These are phyloP conservation scores for Noctilio leporinus DNA, from an alignment of 2,113 vertebrate genomes.

Conservation along the genomic window DNA sequence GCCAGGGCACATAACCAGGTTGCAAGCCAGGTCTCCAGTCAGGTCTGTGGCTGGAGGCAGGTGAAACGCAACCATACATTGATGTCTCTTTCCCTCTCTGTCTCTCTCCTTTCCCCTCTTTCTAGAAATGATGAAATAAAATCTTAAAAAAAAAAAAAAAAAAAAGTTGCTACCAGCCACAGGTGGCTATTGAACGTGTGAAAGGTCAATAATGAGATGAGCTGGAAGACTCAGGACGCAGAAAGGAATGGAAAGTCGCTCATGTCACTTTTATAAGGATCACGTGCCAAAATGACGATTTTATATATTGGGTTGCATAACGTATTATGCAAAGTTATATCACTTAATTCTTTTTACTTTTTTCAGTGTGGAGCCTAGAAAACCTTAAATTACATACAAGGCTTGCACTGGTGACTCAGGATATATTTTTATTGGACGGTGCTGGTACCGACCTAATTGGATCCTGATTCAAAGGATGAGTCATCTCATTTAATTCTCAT, in stretches of 20 bases:
- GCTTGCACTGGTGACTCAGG: background rate
- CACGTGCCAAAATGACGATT: background rate
- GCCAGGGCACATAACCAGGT: too few relatives aligned
- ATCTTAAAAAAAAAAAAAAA: too few relatives aligned
- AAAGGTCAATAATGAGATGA: background rate
- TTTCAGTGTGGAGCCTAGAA: background rate
- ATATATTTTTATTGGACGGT: background rate
- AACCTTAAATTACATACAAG: background rate
- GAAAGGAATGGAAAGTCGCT: background rate
- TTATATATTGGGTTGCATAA: background rate
- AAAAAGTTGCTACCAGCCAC: background rate
- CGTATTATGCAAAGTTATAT: background rate
- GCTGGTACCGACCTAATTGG: background rate
- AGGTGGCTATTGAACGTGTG: background rate
- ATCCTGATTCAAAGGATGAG: background rate
- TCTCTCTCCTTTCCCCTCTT: too few relatives aligned
- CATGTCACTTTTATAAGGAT: background rate
- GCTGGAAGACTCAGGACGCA: background rate
- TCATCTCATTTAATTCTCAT: background rate
- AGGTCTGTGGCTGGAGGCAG: too few relatives aligned
- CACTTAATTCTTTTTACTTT: background rate
- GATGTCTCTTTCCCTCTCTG: too few relatives aligned
- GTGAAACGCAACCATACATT: too few relatives aligned
- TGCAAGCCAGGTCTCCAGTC: too few relatives aligned
- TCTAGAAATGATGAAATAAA: too few relatives aligned